Conservation (phyloP, 2,113 vertebrate genomes). For the Muscicapa adusta region DNA sequence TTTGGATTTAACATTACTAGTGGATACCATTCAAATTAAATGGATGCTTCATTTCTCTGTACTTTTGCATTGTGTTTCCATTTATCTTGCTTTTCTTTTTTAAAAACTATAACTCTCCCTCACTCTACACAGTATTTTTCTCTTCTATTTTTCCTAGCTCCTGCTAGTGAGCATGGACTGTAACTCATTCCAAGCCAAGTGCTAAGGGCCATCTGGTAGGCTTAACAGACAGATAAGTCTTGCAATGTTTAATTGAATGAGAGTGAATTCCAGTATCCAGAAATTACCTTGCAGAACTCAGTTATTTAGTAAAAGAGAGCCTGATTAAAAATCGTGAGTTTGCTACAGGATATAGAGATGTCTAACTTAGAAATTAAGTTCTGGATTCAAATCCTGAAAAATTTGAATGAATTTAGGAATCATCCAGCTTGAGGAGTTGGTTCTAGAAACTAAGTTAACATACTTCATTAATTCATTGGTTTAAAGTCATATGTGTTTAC, state of each 20-base stretch:
- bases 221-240: neutral
- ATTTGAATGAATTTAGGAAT: neutral
- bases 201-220: neutral
- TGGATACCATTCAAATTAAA: neutral
- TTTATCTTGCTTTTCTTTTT: neutral
- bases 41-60: neutral
- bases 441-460: neutral
- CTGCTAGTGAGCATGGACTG: neutral
- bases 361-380: neutral
- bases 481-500: neutral
- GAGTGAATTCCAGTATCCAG: neutral
- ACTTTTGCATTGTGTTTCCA: neutral
- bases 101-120: neutral
- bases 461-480: neutral
- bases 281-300: neutral
- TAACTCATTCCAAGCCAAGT: neutral
- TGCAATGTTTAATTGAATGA: neutral
- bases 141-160: neutral
- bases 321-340: neutral
- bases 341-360: neutral
- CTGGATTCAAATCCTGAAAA: neutral
- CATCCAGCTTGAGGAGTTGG: neutral
- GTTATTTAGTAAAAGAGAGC: neutral
- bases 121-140: rapidly evolving
- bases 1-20: neutral